Evolutionary conservation across 2,797 vertebrate species (phyloP).

Genomic region (Labroides dimidiatus): DNA sequence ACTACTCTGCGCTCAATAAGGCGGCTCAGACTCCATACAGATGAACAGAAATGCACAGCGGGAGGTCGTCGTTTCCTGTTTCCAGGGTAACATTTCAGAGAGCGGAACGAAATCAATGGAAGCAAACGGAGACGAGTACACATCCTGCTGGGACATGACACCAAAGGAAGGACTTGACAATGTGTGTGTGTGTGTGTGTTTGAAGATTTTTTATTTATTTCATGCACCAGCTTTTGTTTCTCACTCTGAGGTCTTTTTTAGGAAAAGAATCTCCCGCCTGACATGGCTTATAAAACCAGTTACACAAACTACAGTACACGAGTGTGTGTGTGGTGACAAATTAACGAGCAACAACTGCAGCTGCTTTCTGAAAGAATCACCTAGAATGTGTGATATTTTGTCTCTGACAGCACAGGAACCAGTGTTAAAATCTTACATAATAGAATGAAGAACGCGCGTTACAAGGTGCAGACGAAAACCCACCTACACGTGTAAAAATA

Average conservation of each 20-base stretch:
- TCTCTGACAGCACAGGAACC: not conserved
- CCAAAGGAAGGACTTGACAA: not conserved
- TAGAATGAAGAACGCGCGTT: not conserved
- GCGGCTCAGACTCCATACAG: constrained; percentile 10
- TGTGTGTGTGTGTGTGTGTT: constrained; percentile 30
- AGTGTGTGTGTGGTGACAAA: not conserved
- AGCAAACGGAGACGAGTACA: constrained; percentile 43
- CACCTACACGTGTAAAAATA: not conserved
- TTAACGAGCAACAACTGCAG: constrained; percentile 29
- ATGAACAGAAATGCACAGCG: constrained; percentile 46
- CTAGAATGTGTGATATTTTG: not conserved
- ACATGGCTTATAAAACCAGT: constrained; percentile 17
- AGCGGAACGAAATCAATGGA: constrained; percentile 52
- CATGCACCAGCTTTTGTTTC: constrained; percentile 24
- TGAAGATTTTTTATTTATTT: constrained; percentile 13
- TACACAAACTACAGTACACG: constrained; percentile 4
- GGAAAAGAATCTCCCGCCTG: constrained; percentile 6
- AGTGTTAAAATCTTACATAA: not conserved
- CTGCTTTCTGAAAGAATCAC: constrained; percentile 3
- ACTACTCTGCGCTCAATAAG: constrained; percentile 42
- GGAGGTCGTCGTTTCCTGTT: constrained; percentile 43
- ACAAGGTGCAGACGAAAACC: not conserved
- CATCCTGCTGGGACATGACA: constrained; percentile 40
- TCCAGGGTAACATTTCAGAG: constrained; percentile 63
- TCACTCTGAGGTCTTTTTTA: constrained; percentile 10